Percentiles rank a stretch among this genome's conserved stretches.
phyloP scores from a whole-genome alignment of 2,888 invertebrate genomes.

The Tenthredo mesomela region DNA sequence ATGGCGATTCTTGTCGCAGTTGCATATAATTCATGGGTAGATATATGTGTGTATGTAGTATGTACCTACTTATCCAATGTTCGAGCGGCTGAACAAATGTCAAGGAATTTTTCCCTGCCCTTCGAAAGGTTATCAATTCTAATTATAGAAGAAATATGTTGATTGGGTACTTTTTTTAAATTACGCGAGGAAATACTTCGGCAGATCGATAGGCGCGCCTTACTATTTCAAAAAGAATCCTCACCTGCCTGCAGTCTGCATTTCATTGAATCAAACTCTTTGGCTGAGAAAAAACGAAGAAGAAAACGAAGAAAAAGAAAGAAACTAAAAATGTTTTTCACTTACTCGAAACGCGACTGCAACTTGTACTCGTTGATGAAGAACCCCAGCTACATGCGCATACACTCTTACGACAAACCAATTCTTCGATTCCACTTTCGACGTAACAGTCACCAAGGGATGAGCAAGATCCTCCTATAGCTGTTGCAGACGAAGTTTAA shows the following conservation, averaged over 20 bases:
- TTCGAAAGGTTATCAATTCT: slow-evolving; percentile 13
- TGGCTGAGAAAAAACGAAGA: neutral
- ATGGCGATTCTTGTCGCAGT: slow-evolving; percentile 39
- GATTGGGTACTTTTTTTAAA: neutral
- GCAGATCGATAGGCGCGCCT: slow-evolving; percentile 2
- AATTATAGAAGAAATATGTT: slow-evolving; percentile 18
- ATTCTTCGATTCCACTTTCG: slow-evolving; percentile 53
- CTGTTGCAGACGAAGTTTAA: slow-evolving; percentile 60
- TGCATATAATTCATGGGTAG: neutral
- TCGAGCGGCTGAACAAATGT: slow-evolving; percentile 1
- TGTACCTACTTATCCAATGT: neutral
- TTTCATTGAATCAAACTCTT: neutral
- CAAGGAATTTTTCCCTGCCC: slow-evolving; percentile 15
- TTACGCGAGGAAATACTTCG: neutral
- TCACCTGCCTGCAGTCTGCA: neutral
- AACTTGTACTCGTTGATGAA: slow-evolving; percentile 48
- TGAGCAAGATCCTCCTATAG: slow-evolving; percentile 63
- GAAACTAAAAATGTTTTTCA: neutral
- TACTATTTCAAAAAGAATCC: neutral
- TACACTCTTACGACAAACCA: slow-evolving; percentile 59
- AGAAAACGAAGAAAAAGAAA: neutral
- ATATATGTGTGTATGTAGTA: neutral
- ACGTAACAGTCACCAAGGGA: slow-evolving; percentile 66
- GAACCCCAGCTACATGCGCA: slow-evolving; percentile 57
- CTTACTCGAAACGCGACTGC: slow-evolving; percentile 38